These are phyloP conservation scores for Heterodera filipjevi DNA, from an alignment of 2,888 invertebrate species.

Conservation along the genomic window DNA sequence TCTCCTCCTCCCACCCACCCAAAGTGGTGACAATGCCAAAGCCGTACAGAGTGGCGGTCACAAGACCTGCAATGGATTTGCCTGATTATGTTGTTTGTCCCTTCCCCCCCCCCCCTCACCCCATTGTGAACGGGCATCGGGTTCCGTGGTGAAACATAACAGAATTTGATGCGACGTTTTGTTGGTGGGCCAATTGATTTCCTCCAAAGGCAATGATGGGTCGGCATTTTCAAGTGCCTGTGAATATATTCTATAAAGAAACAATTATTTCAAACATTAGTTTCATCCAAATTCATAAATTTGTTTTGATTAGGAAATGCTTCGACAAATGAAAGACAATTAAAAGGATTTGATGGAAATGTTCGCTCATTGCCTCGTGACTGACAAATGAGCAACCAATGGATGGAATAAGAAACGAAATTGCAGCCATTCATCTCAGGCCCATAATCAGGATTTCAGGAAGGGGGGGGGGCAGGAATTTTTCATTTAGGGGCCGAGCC, in stretches of 20 bases:
- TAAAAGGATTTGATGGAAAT: neutral
- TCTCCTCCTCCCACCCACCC: conserved; percentile 31
- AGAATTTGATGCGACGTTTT: neutral
- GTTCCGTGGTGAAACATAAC: conserved; percentile 45
- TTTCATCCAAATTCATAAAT: no score
- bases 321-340: no score
- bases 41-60: conserved; percentile 63
- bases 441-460: no score
- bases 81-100: no score
- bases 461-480: no score
- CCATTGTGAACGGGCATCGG: conserved; percentile 32
- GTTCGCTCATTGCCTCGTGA: neutral
- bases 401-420: neutral
- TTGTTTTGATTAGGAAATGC: no score
- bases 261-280: no score
- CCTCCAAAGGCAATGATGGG: neutral
- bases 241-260: neutral
- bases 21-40: conserved; percentile 64
- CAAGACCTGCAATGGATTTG: conserved; percentile 44
- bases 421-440: no score
- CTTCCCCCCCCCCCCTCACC: neutral
- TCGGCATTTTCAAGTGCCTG: neutral
- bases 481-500: no score
- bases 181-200: neutral
- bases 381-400: neutral